These are phyloP conservation scores for Lasaia peninsularis DNA, from an alignment of 1,140 invertebrate genomes.

Conservation along the genomic window DNA sequence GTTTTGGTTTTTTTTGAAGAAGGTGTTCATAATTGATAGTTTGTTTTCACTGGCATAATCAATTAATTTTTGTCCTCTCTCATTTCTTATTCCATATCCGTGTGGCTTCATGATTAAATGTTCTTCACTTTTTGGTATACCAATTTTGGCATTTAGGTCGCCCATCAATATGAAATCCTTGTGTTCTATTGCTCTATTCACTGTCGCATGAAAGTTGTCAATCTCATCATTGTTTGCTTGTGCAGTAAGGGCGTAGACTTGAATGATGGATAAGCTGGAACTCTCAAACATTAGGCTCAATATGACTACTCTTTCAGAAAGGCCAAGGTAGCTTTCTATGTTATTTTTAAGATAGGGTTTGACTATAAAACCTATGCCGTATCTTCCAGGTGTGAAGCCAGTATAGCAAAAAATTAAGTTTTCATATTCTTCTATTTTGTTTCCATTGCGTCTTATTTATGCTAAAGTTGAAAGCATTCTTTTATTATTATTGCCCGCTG, in stretches of 20 bases:
- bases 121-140: slow-evolving; percentile 12
- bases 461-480: slow-evolving; percentile 14
- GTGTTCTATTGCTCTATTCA: slow-evolving; percentile 20
- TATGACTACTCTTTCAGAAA: slow-evolving; percentile 24
- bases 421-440: slow-evolving; percentile 20
- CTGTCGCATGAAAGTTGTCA: slow-evolving; percentile 17
- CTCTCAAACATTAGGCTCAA: slow-evolving; percentile 13
- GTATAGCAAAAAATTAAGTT: slow-evolving; percentile 26
- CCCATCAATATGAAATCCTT: slow-evolving; percentile 25
- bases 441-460: slow-evolving; percentile 23
- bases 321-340: slow-evolving; percentile 25
- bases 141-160: slow-evolving; percentile 28
- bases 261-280: slow-evolving; percentile 21
- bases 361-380: slow-evolving; percentile 25
- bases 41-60: slow-evolving; percentile 28
- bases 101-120: slow-evolving; percentile 23
- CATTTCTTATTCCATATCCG: slow-evolving; percentile 27
- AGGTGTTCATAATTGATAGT: slow-evolving; percentile 26
- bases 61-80: slow-evolving; percentile 28
- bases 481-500: neutral
- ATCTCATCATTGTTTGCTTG: slow-evolving; percentile 22
- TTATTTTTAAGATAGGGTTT: slow-evolving; percentile 25
- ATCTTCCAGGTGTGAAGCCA: slow-evolving; percentile 23
- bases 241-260: slow-evolving; percentile 25
- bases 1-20: slow-evolving; percentile 23